phyloP scores from a whole-genome alignment of 2,113 vertebrate species.

The Daboia siamensis region DNA sequence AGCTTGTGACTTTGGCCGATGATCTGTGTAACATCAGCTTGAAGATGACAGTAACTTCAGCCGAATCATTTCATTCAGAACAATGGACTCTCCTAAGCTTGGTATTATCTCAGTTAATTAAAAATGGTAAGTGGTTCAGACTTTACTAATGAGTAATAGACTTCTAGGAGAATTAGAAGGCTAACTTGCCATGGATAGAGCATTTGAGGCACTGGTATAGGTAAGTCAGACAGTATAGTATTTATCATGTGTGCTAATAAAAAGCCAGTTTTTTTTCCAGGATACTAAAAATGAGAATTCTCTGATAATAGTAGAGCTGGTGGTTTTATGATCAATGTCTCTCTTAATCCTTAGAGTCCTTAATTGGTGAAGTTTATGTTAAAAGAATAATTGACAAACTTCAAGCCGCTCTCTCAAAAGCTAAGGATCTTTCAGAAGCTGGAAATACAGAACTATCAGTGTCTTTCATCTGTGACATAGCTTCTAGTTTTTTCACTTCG shows the following conservation, averaged over 20 bases:
- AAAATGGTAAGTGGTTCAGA: constrained; percentile 73
- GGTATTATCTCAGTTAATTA: constrained; percentile 83
- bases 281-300: neutral
- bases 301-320: neutral
- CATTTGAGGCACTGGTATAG: neutral
- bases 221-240: neutral
- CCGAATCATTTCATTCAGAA: constrained; percentile 68
- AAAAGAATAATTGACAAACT: constrained; percentile 89
- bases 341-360: constrained; percentile 70
- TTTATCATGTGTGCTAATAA: neutral
- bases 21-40: constrained; percentile 77
- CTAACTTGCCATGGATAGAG: neutral
- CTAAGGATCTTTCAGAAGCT: constrained; percentile 83
- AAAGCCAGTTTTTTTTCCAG: neutral
- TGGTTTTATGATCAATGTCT: neutral
- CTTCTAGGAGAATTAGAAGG: neutral
- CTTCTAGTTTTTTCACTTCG: constrained; percentile 90
- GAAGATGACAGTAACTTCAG: constrained; percentile 46
- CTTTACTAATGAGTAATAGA: neutral
- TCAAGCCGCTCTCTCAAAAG: constrained; percentile 84
- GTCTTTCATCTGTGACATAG: constrained; percentile 90
- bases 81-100: constrained; percentile 87
- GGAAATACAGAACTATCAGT: constrained; percentile 83
- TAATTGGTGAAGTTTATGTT: constrained; percentile 85
- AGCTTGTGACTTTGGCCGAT: constrained; percentile 77